phyloP scores from a whole-genome alignment of 2,888 invertebrate genomes.

The Sphecodes monilicornis region DNA sequence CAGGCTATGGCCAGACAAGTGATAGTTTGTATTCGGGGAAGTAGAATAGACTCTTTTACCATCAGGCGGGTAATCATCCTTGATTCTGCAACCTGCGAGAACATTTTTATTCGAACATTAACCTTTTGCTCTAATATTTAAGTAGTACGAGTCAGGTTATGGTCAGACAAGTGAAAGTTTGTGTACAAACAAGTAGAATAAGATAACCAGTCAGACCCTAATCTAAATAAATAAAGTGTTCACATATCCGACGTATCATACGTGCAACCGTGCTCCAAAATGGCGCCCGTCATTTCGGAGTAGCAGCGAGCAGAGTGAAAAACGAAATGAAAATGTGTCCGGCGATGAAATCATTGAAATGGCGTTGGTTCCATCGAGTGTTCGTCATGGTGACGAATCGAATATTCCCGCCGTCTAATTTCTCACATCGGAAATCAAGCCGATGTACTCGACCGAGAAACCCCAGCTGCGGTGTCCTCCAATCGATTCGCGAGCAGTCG shows the following conservation, averaged over 20 bases:
- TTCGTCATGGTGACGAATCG: slow-evolving; percentile 2
- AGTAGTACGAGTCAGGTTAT: too few species aligned
- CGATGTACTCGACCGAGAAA: slow-evolving; percentile 23
- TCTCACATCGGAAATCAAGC: slow-evolving; percentile 28
- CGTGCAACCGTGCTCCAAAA: not conserved
- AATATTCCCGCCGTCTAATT: slow-evolving; percentile 24
- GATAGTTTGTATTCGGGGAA: too few species aligned
- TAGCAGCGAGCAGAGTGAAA: not conserved
- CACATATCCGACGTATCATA: not conserved
- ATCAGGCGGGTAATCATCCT: too few species aligned
- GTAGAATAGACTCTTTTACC: too few species aligned
- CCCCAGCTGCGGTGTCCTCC: slow-evolving; percentile 18
- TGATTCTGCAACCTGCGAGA: too few species aligned
- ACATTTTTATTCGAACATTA: too few species aligned
- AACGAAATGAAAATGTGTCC: not conserved
- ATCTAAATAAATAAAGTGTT: not conserved
- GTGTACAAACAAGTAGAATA: too few species aligned
- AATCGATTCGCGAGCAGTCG: slow-evolving; percentile 51
- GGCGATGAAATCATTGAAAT: not conserved
- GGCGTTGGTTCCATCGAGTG: not conserved
- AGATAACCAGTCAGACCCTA: too few species aligned
- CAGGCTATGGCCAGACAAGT: too few species aligned
- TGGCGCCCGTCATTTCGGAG: not conserved
- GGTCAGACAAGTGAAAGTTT: too few species aligned
- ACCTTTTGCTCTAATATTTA: not conserved